Percentiles rank a stretch among this genome's conserved stretches.
Evolutionary conservation across 2,888 invertebrate genomes (phyloP).

Genomic region (Apamea sordens): DNA sequence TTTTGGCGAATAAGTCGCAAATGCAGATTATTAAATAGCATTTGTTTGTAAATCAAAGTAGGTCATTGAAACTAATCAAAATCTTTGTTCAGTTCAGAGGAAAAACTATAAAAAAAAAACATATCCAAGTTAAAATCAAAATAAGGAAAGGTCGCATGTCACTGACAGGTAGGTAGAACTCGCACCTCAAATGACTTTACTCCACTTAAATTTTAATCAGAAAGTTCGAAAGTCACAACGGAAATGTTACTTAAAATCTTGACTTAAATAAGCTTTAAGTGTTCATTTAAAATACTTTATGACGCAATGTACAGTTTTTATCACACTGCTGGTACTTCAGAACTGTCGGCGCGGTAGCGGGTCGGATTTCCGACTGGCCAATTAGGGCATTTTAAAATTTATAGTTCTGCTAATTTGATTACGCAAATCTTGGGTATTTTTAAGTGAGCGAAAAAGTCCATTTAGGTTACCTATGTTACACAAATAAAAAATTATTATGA

Average conservation of each 20-base stretch:
- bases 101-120: no score
- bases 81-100: no score
- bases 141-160: constrained; percentile 50
- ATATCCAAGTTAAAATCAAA: background rate
- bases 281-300: constrained; percentile 48
- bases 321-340: constrained; percentile 32
- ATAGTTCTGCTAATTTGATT: constrained; percentile 47
- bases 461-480: background rate
- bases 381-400: constrained; percentile 47
- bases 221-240: constrained; percentile 59
- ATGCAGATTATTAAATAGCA: no score
- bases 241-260: constrained; percentile 53
- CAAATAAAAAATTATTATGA: no score
- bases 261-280: constrained; percentile 46
- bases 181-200: constrained; percentile 26
- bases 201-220: constrained; percentile 52
- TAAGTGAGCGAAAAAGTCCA: background rate
- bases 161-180: background rate
- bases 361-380: constrained; percentile 56
- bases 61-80: no score
- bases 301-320: constrained; percentile 54
- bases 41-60: no score
- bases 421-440: constrained; percentile 34
- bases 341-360: constrained; percentile 10
- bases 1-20: no score